Base-by-base conservation (phyloP, 64 coral and sea anemone genomes). In the Stichodactyla helianthus region DNA sequence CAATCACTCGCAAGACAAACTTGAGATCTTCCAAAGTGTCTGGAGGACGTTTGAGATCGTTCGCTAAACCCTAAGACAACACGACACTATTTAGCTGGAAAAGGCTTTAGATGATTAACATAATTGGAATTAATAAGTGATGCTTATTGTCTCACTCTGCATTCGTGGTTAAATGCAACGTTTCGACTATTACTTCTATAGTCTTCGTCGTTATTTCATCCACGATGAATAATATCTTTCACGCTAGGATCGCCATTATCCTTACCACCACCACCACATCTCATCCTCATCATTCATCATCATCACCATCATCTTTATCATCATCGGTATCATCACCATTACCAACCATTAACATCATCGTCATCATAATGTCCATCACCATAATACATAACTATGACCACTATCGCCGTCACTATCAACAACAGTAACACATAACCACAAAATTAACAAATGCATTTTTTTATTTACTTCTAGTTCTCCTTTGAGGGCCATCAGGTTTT, bases 21-120 rank as follows among this genome's bases (percentile, higher is more conserved):
- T 99, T 99, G 60, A 99, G 82, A 86, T 99, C 97, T 89, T 95
- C 97, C n/a, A 99, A 63, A 27, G 93, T 99, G 59, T 99, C 97
- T 59, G 97, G 97, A 19, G 55, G 55, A 44, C 97, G 87, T 79
- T 95, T 99, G 12, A 99, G 83, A 26, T 99, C 97, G 10, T 88
- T 94, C 27, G 90, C 85, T 79, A 99, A 82, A 59, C 90, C 88
- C 97, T 99, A 50, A n/a, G 87, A 90, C 2, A 79, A 54, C 0
- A 84, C 62, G 16, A 65, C 8, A 15, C 5, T 11, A 60, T 60
- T 4, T 0, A 5, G 5, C 17, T 60, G 18, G 59, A 60, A 15
- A 15, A 0, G 18, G 0, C 16, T 19, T 18, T 63, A 18, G 15
- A 19, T 4, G 19, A 18, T 18, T 18, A 63, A 18, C 18, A n/a